These are phyloP conservation scores for Marmota monax DNA, from an alignment of 2,113 vertebrate species.

Conservation along the genomic window DNA sequence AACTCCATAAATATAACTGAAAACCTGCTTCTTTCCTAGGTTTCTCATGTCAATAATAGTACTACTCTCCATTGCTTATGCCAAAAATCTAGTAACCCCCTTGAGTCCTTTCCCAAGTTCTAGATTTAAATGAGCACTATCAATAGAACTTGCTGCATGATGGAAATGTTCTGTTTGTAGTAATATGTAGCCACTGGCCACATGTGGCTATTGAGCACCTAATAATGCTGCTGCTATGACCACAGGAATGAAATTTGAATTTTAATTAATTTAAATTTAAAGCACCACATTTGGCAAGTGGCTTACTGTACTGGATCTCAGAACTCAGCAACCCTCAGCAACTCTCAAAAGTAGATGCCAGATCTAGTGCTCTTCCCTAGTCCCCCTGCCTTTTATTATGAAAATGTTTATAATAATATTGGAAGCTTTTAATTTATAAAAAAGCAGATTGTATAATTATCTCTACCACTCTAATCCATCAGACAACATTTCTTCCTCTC, in stretches of 20 bases:
- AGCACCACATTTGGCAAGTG: neutral
- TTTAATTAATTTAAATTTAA: neutral
- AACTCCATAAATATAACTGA: neutral
- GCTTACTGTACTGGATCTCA: neutral
- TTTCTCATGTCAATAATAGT: neutral
- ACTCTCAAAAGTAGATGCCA: neutral
- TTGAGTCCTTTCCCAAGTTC: neutral
- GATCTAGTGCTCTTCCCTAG: neutral
- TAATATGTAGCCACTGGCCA: neutral
- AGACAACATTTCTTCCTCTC: neutral
- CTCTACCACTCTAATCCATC: neutral
- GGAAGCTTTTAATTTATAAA: neutral
- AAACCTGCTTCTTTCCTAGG: neutral
- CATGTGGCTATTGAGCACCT: neutral
- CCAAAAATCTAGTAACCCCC: neutral
- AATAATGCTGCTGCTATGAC: neutral
- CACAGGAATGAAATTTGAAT: neutral
- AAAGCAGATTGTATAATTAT: neutral
- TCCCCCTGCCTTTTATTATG: neutral
- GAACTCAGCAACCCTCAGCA: neutral
- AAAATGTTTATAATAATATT: neutral
- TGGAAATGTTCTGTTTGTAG: neutral
- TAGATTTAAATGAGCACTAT: neutral
- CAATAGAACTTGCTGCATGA: neutral
- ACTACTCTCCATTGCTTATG: neutral